Percentiles rank a stretch among this genome's conserved stretches.
These are phyloP conservation scores for Microcebus lehilahytsara DNA, from an alignment of 2,113 vertebrate genomes.

Conservation along the genomic window DNA sequence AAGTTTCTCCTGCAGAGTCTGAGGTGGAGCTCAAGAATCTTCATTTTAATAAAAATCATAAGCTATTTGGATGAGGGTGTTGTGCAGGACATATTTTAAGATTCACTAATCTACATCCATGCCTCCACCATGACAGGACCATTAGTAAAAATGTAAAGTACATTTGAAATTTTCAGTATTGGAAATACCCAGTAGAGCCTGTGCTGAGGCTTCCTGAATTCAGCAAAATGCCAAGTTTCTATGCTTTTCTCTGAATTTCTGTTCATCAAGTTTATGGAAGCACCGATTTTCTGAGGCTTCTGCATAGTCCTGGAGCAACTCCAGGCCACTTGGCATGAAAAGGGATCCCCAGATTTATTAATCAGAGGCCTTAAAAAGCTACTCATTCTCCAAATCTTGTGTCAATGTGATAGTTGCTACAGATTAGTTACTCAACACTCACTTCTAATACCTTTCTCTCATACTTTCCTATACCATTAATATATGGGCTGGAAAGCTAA, in stretches of 20 bases:
- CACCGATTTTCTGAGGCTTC: not conserved
- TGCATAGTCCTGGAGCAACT: not conserved
- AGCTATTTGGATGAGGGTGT: not conserved
- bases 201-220: not conserved
- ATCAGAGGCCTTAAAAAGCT: not conserved
- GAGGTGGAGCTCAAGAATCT: not conserved
- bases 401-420: not conserved
- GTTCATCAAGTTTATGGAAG: not conserved
- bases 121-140: not conserved
- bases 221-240: not conserved
- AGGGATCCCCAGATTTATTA: not conserved
- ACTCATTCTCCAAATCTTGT: not conserved
- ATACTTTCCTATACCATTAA: not conserved
- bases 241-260: slow-evolving; percentile 12
- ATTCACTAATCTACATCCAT: not conserved
- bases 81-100: not conserved
- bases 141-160: not conserved
- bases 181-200: not conserved
- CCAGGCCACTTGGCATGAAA: not conserved
- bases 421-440: not conserved
- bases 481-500: not conserved
- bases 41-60: not conserved
- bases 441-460: not conserved
- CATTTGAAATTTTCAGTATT: not conserved
- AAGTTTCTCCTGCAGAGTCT: not conserved